Percentiles rank a stretch among this genome's conserved stretches.
Evolutionary conservation across 2,888 invertebrate genomes (phyloP).

Genomic region (Drosophila ezoana): DNA sequence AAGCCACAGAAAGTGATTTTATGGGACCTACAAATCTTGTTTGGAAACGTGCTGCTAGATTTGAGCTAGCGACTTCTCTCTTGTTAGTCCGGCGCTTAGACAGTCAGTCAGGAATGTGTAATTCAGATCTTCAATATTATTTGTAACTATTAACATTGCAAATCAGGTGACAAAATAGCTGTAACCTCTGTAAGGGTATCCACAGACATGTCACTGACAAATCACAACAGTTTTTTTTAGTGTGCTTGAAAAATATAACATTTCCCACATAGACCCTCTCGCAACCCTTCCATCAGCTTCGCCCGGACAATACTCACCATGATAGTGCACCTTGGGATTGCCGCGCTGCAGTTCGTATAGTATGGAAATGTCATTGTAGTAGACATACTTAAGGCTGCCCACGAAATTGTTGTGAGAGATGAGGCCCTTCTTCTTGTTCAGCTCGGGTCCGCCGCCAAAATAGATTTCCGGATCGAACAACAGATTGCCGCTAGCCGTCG

Average conservation of each 20-base stretch:
- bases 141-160: background rate
- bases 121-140: too few relatives aligned
- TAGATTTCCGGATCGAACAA: slow-evolving; percentile 98
- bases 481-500: slow-evolving; percentile 87
- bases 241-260: background rate
- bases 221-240: slow-evolving; percentile 15
- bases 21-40: too few relatives aligned
- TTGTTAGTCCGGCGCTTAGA: too few relatives aligned
- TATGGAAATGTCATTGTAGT: slow-evolving; percentile 96
- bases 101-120: too few relatives aligned
- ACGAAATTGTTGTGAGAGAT: slow-evolving; percentile 94
- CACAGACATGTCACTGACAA: slow-evolving; percentile 7
- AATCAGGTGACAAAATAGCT: background rate
- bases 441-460: slow-evolving; percentile 94
- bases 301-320: slow-evolving; percentile 84
- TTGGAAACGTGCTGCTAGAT: too few relatives aligned
- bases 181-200: background rate
- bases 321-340: slow-evolving; percentile 94
- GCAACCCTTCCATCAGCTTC: background rate
- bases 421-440: slow-evolving; percentile 92
- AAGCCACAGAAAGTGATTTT: too few relatives aligned
- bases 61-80: too few relatives aligned
- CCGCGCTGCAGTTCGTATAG: slow-evolving; percentile 93
- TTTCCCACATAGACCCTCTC: background rate
- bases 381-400: slow-evolving; percentile 95